These are phyloP conservation scores for Bos taurus DNA, from an alignment of 2,113 vertebrate genomes.

Conservation along the genomic window ARS-UCD2.0 NC_037334.1:2557501-2558000, in stretches of 20 bases:
- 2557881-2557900: background rate
- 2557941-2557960: background rate
- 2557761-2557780: background rate
- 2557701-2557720: background rate
- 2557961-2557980: background rate
- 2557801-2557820: background rate
- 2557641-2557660: background rate
- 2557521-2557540: background rate
- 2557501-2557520: background rate
- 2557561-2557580: background rate
- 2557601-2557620: background rate
- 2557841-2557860: background rate
- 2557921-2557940: background rate
- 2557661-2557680: background rate
- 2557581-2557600: background rate
- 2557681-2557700: background rate
- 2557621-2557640: background rate
- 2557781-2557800: background rate
- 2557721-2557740: background rate
- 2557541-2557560: background rate
- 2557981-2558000: background rate
- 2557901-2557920: background rate
- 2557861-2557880: background rate
- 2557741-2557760: background rate
- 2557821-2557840: background rate